Percentiles rank a stretch among this genome's conserved stretches.
Conservation (phyloP, 1,140 invertebrate species). For the Papilio helenus region DNA sequence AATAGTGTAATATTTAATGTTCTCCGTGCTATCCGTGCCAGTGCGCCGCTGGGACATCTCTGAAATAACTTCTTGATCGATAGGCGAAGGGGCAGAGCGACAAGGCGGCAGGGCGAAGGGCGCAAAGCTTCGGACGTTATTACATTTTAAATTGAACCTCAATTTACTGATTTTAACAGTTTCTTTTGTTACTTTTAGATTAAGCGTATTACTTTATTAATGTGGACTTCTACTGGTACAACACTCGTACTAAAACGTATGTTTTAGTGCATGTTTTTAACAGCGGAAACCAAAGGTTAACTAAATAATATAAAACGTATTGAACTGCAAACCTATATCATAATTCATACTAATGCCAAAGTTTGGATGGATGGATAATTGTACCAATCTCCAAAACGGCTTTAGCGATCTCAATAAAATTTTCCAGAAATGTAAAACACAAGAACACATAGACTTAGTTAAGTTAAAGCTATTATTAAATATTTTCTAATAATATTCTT, state of each 20-base stretch:
- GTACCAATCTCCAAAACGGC: too few relatives aligned
- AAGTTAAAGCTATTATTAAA: too few relatives aligned
- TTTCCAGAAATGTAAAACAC: too few relatives aligned
- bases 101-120: not conserved
- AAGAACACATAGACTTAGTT: too few relatives aligned
- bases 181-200: not conserved
- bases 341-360: too few relatives aligned
- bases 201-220: not conserved
- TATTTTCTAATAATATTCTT: too few relatives aligned
- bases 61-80: constrained; percentile 24
- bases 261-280: not conserved
- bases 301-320: too few relatives aligned
- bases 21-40: not conserved
- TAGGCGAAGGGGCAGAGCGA: constrained; percentile 10
- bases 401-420: too few relatives aligned
- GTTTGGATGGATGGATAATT: too few relatives aligned
- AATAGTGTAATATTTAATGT: not conserved
- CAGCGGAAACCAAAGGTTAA: too few relatives aligned
- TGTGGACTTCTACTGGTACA: too few relatives aligned
- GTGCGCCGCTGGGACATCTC: not conserved
- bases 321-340: too few relatives aligned
- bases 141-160: constrained; percentile 1
- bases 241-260: not conserved
- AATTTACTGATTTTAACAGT: not conserved
- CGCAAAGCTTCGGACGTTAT: not conserved